phyloP scores from a whole-genome alignment of 53 echinoderm and acorn worm species.

The Temnopleurus reevesii region DNA sequence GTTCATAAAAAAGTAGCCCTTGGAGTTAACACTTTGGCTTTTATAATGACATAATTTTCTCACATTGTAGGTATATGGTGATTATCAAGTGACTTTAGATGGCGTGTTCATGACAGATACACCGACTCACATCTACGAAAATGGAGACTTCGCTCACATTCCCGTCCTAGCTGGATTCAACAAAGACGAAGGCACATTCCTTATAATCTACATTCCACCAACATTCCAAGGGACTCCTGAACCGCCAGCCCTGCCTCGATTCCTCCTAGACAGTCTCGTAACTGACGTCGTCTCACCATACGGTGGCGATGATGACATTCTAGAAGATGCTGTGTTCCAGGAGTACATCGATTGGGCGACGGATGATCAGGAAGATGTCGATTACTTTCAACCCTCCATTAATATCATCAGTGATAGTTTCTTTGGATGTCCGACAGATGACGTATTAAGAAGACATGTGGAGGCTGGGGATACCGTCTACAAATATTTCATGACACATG shows the following conservation, averaged over 20 bases:
- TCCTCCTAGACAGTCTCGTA: background rate
- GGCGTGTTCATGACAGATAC: constrained; percentile 58
- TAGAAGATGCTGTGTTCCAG: constrained; percentile 50
- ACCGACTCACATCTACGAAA: constrained; percentile 40
- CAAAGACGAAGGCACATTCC: constrained; percentile 63
- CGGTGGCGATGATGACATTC: background rate
- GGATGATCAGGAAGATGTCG: constrained; percentile 45
- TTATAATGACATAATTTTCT: too few species aligned
- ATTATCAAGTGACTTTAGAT: constrained; percentile 46
- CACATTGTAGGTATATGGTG: background rate
- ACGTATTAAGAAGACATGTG: constrained; percentile 58
- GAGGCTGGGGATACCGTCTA: constrained; percentile 60
- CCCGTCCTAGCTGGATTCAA: constrained; percentile 65
- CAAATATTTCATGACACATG: constrained; percentile 68
- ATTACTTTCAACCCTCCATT: constrained; percentile 42
- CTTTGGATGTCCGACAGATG: constrained; percentile 66
- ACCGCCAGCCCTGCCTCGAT: constrained; percentile 32
- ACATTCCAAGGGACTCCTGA: background rate
- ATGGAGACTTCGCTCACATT: constrained; percentile 58
- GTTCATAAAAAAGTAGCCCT: too few species aligned
- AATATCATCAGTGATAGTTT: constrained; percentile 45
- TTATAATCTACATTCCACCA: background rate
- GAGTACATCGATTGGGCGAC: constrained; percentile 70
- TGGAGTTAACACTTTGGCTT: too few species aligned
- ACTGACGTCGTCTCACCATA: background rate